Evolutionary conservation across 2,797 vertebrate species (phyloP).

Genomic region (Holocentrus rufus): DNA sequence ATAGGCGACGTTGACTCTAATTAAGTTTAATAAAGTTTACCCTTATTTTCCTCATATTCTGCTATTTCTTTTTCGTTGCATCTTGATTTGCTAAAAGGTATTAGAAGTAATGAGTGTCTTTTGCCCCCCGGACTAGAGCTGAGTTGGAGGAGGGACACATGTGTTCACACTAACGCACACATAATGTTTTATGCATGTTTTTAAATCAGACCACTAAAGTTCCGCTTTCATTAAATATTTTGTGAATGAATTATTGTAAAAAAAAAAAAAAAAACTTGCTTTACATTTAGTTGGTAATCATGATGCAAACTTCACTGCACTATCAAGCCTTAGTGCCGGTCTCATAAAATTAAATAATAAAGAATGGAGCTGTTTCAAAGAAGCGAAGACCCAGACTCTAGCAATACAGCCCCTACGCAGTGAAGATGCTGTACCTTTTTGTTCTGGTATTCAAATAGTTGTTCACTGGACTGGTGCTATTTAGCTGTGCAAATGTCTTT

Average conservation of each 20-base stretch:
- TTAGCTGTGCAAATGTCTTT: slow-evolving; percentile 14
- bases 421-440: slow-evolving; percentile 12
- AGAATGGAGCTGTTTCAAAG: slow-evolving; percentile 38
- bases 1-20: slow-evolving; percentile 84
- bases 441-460: slow-evolving; percentile 14
- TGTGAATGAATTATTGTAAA: slow-evolving; percentile 78
- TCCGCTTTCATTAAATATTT: slow-evolving; percentile 80
- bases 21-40: slow-evolving; percentile 87
- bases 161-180: slow-evolving; percentile 60
- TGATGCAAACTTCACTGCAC: slow-evolving; percentile 48
- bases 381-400: not conserved
- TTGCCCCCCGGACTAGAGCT: slow-evolving; percentile 77
- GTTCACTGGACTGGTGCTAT: slow-evolving; percentile 9
- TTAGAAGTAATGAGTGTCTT: slow-evolving; percentile 85
- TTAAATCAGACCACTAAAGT: slow-evolving; percentile 71
- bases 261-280: slow-evolving; percentile 45
- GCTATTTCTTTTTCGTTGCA: slow-evolving; percentile 81
- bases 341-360: slow-evolving; percentile 42
- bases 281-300: slow-evolving; percentile 63
- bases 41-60: slow-evolving; percentile 68
- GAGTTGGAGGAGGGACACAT: slow-evolving; percentile 80
- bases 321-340: slow-evolving; percentile 27
- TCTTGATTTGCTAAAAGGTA: slow-evolving; percentile 83
- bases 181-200: slow-evolving; percentile 82
- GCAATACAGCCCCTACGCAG: not conserved